These are phyloP conservation scores for Dynastes hyllus DNA, from an alignment of 2,888 invertebrate genomes.

Conservation along the genomic window DNA sequence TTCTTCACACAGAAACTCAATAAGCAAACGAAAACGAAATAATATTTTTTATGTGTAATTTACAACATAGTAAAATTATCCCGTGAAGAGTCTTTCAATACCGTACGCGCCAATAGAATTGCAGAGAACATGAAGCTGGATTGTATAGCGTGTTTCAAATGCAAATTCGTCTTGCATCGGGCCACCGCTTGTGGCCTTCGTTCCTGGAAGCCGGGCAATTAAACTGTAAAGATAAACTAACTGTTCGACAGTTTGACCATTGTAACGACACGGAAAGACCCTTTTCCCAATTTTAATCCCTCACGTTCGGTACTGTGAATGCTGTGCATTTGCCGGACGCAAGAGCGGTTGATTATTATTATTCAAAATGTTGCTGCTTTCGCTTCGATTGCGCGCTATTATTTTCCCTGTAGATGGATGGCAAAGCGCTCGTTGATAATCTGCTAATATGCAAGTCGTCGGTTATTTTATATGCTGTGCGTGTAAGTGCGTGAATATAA, in stretches of 20 bases:
- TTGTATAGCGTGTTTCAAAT: slow-evolving; percentile 45
- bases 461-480: slow-evolving; percentile 20
- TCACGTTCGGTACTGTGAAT: slow-evolving; percentile 30
- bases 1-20: not conserved
- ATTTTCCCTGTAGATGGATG: slow-evolving; percentile 14
- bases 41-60: slow-evolving; percentile 37
- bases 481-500: slow-evolving; percentile 15
- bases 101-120: not conserved
- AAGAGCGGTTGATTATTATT: slow-evolving; percentile 30
- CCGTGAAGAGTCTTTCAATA: slow-evolving; percentile 41
- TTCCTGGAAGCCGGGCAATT: slow-evolving; percentile 46
- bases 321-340: slow-evolving; percentile 15
- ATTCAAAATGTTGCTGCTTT: slow-evolving; percentile 28
- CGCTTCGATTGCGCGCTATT: slow-evolving; percentile 27
- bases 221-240: slow-evolving; percentile 48
- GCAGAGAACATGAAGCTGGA: slow-evolving; percentile 33
- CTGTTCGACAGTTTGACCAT: slow-evolving; percentile 46
- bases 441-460: not conserved
- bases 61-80: slow-evolving; percentile 46
- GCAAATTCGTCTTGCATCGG: slow-evolving; percentile 48
- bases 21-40: slow-evolving; percentile 15
- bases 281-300: slow-evolving; percentile 46
- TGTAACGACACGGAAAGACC: slow-evolving; percentile 46
- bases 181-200: slow-evolving; percentile 46
- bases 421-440: slow-evolving; percentile 28